phyloP scores from a whole-genome alignment of 2,797 vertebrate genomes.

The Sebastes steindachneri region DNA sequence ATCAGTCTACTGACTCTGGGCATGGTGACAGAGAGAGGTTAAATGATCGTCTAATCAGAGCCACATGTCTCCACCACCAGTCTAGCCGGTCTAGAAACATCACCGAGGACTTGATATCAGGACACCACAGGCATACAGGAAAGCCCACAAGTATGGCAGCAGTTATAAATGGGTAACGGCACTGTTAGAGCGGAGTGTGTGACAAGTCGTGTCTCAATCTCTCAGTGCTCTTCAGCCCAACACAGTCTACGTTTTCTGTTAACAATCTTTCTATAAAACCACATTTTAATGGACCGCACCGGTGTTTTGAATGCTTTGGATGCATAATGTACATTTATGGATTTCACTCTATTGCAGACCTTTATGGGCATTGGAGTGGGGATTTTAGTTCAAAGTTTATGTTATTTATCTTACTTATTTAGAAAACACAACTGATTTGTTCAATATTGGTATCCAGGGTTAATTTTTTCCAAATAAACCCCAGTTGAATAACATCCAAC shows the following conservation, averaged over 20 bases:
- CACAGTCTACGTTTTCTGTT: constrained; percentile 11
- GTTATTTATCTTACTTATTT: constrained; percentile 10
- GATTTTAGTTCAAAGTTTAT: not conserved
- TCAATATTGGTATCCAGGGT: not conserved
- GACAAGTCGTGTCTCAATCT: constrained; percentile 33
- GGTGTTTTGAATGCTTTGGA: constrained; percentile 9
- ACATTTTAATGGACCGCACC: not conserved
- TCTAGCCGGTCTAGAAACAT: constrained; percentile 70
- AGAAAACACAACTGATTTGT: not conserved
- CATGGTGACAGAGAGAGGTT: constrained; percentile 75
- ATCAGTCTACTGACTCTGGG: constrained; percentile 81
- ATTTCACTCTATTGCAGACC: not conserved
- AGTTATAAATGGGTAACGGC: constrained; percentile 51
- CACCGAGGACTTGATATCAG: constrained; percentile 64
- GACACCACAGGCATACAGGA: constrained; percentile 49
- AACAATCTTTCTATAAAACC: not conserved
- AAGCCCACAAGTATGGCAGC: constrained; percentile 59
- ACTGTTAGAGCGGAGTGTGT: constrained; percentile 10
- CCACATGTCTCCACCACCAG: constrained; percentile 80
- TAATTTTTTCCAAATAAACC: not conserved
- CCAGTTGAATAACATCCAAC: not conserved
- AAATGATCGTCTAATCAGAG: constrained; percentile 81
- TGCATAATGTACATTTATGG: not conserved
- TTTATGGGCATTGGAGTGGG: not conserved
- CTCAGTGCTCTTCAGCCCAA: not conserved